phyloP scores from a whole-genome alignment of 2,113 vertebrate genomes.

The Potamarius usumacintae region DNA sequence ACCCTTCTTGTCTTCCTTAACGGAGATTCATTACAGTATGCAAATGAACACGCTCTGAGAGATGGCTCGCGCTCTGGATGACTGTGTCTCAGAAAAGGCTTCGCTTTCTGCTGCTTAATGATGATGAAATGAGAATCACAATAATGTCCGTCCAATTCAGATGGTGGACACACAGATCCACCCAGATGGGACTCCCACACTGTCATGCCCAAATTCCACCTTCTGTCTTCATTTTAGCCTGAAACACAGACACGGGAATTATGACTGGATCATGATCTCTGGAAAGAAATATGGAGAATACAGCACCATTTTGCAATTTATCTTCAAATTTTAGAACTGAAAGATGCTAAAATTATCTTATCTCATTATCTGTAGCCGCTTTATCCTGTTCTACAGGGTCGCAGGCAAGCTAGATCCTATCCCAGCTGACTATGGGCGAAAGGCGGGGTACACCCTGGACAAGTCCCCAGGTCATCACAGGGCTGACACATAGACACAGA shows the following conservation, averaged over 20 bases:
- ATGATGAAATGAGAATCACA: slow-evolving; percentile 26
- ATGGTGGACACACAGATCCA: slow-evolving; percentile 12
- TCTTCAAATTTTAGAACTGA: background rate
- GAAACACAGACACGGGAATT: background rate
- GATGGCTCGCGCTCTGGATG: slow-evolving; percentile 14
- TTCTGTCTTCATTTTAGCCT: background rate
- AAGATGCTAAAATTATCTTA: background rate
- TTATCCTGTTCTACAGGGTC: too few species aligned
- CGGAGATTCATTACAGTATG: slow-evolving; percentile 44
- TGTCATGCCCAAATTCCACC: background rate
- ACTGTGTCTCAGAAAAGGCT: slow-evolving; percentile 8
- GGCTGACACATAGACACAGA: too few species aligned
- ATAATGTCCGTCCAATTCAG: background rate
- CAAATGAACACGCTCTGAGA: slow-evolving; percentile 41
- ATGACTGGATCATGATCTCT: background rate
- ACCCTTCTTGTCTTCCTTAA: slow-evolving; percentile 32
- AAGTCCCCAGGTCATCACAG: too few species aligned
- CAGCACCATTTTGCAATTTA: background rate
- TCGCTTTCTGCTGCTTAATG: slow-evolving; percentile 14
- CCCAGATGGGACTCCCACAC: background rate
- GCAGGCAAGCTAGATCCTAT: too few species aligned
- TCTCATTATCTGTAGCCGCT: too few species aligned
- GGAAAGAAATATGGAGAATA: background rate
- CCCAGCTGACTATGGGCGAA: too few species aligned
- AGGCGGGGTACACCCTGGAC: too few species aligned